These are phyloP conservation scores for Rhinoderma darwinii DNA, from an alignment of 2,113 vertebrate species.

Conservation along the genomic window DNA sequence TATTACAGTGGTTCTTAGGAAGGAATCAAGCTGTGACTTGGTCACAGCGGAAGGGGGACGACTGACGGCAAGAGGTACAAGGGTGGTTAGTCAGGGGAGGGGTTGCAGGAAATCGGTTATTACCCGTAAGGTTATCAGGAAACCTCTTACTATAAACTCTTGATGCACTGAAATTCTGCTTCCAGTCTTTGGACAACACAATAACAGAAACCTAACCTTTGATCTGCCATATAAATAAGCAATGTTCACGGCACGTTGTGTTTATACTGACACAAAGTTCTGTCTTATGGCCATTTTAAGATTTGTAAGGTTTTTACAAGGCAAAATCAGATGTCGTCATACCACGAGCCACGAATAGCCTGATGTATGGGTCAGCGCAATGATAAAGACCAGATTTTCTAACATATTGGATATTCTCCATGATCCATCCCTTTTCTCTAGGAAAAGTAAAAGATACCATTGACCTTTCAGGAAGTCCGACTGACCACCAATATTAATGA, in stretches of 20 bases:
- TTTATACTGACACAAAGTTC: neutral
- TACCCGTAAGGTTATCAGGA: neutral
- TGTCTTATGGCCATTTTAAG: neutral
- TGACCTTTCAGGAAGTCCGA: too few species aligned
- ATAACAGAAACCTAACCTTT: neutral
- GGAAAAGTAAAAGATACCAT: too few species aligned
- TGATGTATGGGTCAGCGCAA: too few species aligned
- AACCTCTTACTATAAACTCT: neutral
- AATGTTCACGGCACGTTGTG: neutral
- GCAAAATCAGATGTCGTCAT: neutral
- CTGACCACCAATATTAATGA: too few species aligned
- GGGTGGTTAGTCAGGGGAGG: neutral
- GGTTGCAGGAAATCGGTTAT: neutral
- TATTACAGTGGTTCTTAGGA: constrained; percentile 14
- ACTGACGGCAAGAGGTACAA: neutral
- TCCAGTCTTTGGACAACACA: neutral
- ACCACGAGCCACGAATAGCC: neutral
- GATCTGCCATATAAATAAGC: neutral
- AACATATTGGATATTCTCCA: too few species aligned
- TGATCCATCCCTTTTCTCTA: too few species aligned
- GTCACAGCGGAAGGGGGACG: neutral
- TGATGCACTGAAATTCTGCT: neutral
- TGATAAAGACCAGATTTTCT: too few species aligned
- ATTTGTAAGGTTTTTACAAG: neutral
- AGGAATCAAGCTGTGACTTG: constrained; percentile 33